phyloP scores from a whole-genome alignment of 2,888 invertebrate species.

The Drosophila colorata region DNA sequence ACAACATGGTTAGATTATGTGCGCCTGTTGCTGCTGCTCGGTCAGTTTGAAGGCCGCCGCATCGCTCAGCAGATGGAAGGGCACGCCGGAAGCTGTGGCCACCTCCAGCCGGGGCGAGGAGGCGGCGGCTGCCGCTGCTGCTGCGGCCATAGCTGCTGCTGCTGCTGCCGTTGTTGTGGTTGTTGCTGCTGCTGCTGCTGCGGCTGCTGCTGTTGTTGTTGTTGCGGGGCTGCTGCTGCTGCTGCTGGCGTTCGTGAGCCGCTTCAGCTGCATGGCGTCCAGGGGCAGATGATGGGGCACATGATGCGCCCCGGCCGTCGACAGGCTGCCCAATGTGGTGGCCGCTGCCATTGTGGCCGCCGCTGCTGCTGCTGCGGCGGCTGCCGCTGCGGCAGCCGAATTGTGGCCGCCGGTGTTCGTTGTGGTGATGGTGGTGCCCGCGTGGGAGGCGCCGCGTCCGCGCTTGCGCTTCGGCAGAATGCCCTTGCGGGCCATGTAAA shows the following conservation, averaged over 20 bases:
- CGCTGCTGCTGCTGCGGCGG: conserved; percentile 43
- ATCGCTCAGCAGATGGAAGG: conserved; percentile 73
- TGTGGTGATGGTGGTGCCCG: conserved; percentile 66
- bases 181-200: conserved; percentile 1
- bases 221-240: conserved; percentile 1
- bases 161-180: not conserved
- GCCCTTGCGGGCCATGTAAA: conserved; percentile 95
- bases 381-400: conserved; percentile 30
- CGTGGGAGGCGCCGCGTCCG: conserved; percentile 88
- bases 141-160: conserved; percentile 5
- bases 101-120: conserved; percentile 55
- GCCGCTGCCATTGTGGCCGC: conserved; percentile 61
- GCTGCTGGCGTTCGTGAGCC: conserved; percentile 30
- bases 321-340: conserved; percentile 51
- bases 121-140: conserved; percentile 4
- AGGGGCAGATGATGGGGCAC: conserved; percentile 32
- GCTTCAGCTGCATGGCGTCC: conserved; percentile 51
- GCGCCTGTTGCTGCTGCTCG: conserved; percentile 71
- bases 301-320: conserved; percentile 52
- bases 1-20: conserved; percentile 69
- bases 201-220: not conserved
- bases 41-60: conserved; percentile 68
- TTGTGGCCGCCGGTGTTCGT: conserved; percentile 27
- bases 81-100: conserved; percentile 62
- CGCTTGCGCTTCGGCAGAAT: conserved; percentile 92